Conservation (phyloP, 2,797 vertebrate species). For the Fistularia tabacaria region DNA sequence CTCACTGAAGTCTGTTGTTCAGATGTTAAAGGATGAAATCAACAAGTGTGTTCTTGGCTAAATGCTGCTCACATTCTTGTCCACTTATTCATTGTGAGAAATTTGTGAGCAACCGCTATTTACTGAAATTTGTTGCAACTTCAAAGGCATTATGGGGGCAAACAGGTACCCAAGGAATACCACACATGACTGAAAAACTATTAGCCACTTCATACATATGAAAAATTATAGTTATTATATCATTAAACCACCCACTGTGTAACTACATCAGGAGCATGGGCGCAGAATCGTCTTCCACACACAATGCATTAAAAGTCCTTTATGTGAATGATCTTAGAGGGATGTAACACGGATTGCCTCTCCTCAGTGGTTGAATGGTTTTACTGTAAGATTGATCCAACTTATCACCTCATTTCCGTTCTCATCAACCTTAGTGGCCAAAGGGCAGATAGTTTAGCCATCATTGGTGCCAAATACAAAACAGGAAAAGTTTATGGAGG, state of each 20-base stretch:
- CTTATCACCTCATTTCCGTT: slow-evolving; percentile 63
- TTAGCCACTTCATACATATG: slow-evolving; percentile 69
- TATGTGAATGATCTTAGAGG: slow-evolving; percentile 31
- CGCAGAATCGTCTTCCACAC: slow-evolving; percentile 27
- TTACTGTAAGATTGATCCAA: slow-evolving; percentile 60
- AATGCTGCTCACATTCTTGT: neutral
- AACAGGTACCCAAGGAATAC: slow-evolving; percentile 50
- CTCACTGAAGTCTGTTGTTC: too few species aligned
- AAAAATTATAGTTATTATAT: slow-evolving; percentile 29
- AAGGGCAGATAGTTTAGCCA: slow-evolving; percentile 48
- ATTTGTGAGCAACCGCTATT: slow-evolving; percentile 50
- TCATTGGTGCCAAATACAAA: slow-evolving; percentile 58
- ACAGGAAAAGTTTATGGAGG: slow-evolving; percentile 50
- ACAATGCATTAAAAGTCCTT: slow-evolving; percentile 39
- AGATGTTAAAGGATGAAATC: slow-evolving; percentile 13
- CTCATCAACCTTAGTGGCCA: slow-evolving; percentile 42
- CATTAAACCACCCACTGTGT: slow-evolving; percentile 24
- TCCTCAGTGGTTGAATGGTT: slow-evolving; percentile 59
- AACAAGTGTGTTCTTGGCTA: slow-evolving; percentile 2
- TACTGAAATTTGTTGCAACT: slow-evolving; percentile 58
- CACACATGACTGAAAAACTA: slow-evolving; percentile 59
- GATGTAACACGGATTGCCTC: slow-evolving; percentile 44
- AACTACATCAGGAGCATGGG: slow-evolving; percentile 34
- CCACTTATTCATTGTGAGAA: slow-evolving; percentile 46
- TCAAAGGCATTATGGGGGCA: slow-evolving; percentile 55